Percentiles rank a stretch among this genome's conserved stretches.
These are phyloP conservation scores for Myrmophylax atrothorax DNA, from an alignment of 2,113 vertebrate species.

Conservation along the genomic window DNA sequence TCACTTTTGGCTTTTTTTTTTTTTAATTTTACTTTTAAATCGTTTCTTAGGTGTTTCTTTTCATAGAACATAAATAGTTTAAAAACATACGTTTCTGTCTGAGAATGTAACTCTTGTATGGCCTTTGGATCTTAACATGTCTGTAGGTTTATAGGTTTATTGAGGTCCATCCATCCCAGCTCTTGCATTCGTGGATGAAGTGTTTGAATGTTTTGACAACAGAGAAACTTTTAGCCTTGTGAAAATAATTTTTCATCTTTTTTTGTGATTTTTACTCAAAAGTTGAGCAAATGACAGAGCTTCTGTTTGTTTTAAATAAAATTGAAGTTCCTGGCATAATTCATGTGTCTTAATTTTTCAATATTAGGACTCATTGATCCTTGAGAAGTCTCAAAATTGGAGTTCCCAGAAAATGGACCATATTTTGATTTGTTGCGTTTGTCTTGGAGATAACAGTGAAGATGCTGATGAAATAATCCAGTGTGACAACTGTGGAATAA, in stretches of 20 bases:
- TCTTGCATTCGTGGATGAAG: background rate
- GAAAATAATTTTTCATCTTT: background rate
- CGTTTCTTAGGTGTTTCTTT: background rate
- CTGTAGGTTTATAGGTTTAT: background rate
- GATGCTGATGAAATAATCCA: slow-evolving; percentile 99
- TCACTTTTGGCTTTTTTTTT: background rate
- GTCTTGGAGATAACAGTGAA: slow-evolving; percentile 98
- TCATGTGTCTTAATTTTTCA: slow-evolving; percentile 40
- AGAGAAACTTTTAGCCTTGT: background rate
- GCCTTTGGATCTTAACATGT: background rate
- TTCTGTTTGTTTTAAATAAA: background rate
- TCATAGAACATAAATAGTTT: background rate
- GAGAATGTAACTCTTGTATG: background rate
- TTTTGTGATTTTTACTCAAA: background rate
- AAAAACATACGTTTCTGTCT: background rate
- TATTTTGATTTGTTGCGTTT: slow-evolving; percentile 98
- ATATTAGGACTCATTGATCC: slow-evolving; percentile 88
- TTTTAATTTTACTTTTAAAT: background rate
- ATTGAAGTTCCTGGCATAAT: background rate
- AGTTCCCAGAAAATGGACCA: slow-evolving; percentile 94
- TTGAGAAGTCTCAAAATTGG: slow-evolving; percentile 93
- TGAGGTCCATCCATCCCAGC: background rate
- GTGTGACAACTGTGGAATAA: slow-evolving; percentile 99
- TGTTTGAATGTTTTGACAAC: background rate
- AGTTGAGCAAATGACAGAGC: background rate